Evolutionary conservation across 2,113 vertebrate genomes (phyloP).

Genomic region (Typhlomys cinereus): DNA sequence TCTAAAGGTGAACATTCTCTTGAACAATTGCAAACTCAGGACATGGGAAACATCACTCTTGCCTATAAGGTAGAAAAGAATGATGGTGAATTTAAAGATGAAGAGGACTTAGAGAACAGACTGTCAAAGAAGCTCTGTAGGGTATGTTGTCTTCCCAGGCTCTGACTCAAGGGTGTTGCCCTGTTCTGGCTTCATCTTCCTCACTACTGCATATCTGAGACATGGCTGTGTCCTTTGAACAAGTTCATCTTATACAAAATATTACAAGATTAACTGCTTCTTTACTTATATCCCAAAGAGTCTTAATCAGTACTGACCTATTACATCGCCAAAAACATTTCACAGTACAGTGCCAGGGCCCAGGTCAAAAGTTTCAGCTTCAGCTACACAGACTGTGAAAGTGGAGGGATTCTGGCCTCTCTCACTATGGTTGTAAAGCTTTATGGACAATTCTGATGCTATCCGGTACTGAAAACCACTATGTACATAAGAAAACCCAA

Average conservation of each 20-base stretch:
- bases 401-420: not conserved
- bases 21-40: not conserved
- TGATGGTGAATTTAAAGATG: not conserved
- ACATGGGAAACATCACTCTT: not conserved
- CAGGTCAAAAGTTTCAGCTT: not conserved
- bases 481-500: not conserved
- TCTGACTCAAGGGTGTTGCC: not conserved
- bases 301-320: slow-evolving; percentile 13
- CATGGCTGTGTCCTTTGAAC: not conserved
- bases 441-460: not conserved
- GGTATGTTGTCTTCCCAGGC: too few species aligned
- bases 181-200: not conserved
- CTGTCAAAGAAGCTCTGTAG: not conserved
- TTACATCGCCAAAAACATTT: slow-evolving; percentile 23
- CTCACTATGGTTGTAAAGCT: not conserved
- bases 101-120: not conserved
- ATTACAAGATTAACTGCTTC: not conserved
- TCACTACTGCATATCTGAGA: not conserved
- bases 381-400: not conserved
- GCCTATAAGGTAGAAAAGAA: not conserved
- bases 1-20: not conserved
- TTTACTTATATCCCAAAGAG: not conserved
- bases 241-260: not conserved
- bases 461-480: not conserved
- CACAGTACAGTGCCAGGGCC: slow-evolving; percentile 1